Conservation (phyloP, 2,113 vertebrate species). For the Cyanoderma ruficeps region DNA sequence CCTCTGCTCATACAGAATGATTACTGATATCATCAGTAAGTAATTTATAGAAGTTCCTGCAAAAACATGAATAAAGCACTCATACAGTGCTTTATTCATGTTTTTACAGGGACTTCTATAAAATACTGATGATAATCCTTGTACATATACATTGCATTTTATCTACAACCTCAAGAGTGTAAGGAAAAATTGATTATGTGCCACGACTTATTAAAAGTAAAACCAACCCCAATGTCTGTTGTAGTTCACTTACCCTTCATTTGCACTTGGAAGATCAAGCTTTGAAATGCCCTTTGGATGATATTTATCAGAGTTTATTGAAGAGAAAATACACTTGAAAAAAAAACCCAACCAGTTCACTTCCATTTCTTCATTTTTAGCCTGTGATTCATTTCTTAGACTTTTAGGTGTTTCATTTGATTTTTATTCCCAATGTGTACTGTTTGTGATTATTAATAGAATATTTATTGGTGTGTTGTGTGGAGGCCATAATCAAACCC, state of each 20-base stretch:
- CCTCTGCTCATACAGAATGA: background rate
- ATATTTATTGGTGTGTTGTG: background rate
- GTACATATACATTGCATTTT: background rate
- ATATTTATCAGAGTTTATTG: background rate
- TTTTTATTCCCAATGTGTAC: background rate
- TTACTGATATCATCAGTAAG: background rate
- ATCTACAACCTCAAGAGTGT: background rate
- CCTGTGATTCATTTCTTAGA: background rate
- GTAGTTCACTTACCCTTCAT: slow-evolving; percentile 2
- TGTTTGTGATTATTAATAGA: background rate
- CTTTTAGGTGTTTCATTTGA: background rate
- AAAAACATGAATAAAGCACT: background rate
- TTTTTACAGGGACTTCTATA: background rate
- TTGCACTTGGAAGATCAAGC: background rate
- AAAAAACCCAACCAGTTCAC: accelerated
- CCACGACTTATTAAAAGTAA: background rate
- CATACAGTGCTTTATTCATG: background rate
- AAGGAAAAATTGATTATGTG: background rate
- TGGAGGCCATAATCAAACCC: background rate
- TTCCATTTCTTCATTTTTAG: background rate
- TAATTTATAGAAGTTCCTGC: background rate
- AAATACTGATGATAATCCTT: background rate
- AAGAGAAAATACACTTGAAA: background rate
- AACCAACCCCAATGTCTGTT: background rate
- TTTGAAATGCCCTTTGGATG: background rate